A percentile compares a stretch with the other conserved stretches of the same genome.
These are phyloP conservation scores for Aphis craccivora DNA, from an alignment of 1,140 invertebrate genomes.

Conservation along the genomic window DNA sequence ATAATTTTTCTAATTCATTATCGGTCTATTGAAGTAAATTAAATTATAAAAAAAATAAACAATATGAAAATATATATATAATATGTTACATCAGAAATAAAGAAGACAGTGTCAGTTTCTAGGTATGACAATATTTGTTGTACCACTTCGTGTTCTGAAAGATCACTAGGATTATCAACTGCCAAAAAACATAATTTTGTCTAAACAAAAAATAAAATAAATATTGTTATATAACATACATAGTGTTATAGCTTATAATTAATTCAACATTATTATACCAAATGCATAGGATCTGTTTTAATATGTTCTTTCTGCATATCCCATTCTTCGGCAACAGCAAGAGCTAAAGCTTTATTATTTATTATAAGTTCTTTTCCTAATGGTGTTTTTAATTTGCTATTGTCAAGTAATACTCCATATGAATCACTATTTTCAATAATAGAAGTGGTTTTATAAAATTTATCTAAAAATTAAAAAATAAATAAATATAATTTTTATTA, in stretches of 20 bases:
- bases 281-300: constrained; percentile 82
- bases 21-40: not conserved
- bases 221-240: constrained; percentile 38
- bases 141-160: constrained; percentile 78
- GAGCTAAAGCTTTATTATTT: constrained; percentile 84
- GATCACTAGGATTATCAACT: constrained; percentile 88
- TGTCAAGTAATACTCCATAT: constrained; percentile 81
- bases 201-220: constrained; percentile 67
- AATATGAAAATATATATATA: not conserved
- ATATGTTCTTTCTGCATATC: constrained; percentile 83
- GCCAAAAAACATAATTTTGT: constrained; percentile 89
- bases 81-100: constrained; percentile 72
- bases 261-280: constrained; percentile 69
- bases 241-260: not conserved
- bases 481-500: not conserved
- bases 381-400: constrained; percentile 88
- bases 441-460: constrained; percentile 76
- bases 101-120: constrained; percentile 87
- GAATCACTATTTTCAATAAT: constrained; percentile 71
- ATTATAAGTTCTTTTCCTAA: constrained; percentile 79
- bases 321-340: constrained; percentile 93
- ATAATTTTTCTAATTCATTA: constrained; percentile 32
- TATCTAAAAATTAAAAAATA: constrained; percentile 58
- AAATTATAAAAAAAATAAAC: not conserved
- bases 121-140: constrained; percentile 82